Percentiles rank a stretch among this genome's conserved stretches.
phyloP scores from a whole-genome alignment of 2,888 invertebrate species.

The Octonoba sinensis region DNA sequence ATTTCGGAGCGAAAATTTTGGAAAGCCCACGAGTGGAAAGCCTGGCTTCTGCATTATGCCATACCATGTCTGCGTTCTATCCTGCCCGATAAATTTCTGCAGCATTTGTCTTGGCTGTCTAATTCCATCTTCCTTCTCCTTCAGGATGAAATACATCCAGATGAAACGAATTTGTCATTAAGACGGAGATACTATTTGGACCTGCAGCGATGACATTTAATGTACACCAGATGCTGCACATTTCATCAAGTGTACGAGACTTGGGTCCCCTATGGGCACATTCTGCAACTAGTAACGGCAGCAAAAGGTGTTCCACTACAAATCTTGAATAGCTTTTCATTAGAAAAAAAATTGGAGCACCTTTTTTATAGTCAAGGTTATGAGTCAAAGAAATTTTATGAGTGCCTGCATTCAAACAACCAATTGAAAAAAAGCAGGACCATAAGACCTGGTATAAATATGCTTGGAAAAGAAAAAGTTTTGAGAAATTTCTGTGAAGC shows the following conservation, averaged over 20 bases:
- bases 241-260: constrained; percentile 10
- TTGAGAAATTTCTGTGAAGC: not conserved
- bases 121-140: not conserved
- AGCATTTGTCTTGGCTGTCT: not conserved
- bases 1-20: constrained; percentile 9
- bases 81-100: not conserved
- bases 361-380: not conserved
- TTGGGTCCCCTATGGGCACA: constrained; percentile 29
- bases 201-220: constrained; percentile 26
- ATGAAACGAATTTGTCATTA: constrained; percentile 15
- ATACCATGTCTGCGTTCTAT: not conserved
- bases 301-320: constrained; percentile 26
- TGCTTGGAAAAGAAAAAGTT: constrained; percentile 17
- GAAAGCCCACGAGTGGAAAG: constrained; percentile 5
- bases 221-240: not conserved
- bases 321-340: constrained; percentile 16
- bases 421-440: constrained; percentile 20
- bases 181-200: constrained; percentile 13
- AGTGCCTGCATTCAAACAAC: constrained; percentile 7
- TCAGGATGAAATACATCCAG: not conserved
- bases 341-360: constrained; percentile 18
- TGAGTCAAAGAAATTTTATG: constrained; percentile 3
- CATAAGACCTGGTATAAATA: not conserved
- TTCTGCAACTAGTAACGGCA: constrained; percentile 17
- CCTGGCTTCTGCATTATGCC: not conserved